Evolutionary conservation across 2,888 invertebrate genomes (phyloP).

Genomic region (Drosophila fungiperda): DNA sequence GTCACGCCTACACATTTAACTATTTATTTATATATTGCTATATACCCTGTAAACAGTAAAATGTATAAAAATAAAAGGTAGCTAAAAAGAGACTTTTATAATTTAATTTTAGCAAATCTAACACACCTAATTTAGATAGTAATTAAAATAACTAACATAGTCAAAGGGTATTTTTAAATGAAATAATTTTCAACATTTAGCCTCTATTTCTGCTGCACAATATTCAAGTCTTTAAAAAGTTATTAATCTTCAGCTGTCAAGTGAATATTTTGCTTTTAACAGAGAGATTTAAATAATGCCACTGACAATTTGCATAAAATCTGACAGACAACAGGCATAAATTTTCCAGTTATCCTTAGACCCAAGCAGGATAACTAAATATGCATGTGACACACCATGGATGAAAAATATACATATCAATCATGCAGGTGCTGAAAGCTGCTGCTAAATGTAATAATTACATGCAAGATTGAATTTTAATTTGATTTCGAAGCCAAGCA

Average conservation of each 20-base stretch:
- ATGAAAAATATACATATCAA: constrained; percentile 20
- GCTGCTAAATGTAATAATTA: constrained; percentile 83
- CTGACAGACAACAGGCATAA: constrained; percentile 31
- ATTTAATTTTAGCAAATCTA: neutral
- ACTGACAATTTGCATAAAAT: constrained; percentile 70
- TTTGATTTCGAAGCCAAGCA: constrained; percentile 75
- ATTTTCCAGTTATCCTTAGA: constrained; percentile 19
- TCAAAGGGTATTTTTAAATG: constrained; percentile 9
- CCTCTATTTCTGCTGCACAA: neutral
- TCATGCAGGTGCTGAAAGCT: constrained; percentile 35
- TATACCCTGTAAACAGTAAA: constrained; percentile 24
- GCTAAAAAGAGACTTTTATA: too few relatives aligned
- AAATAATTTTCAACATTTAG: neutral
- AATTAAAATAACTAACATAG: neutral
- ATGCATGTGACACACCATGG: constrained; percentile 19
- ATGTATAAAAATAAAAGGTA: neutral
- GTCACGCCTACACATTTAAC: constrained; percentile 74
- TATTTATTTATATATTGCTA: constrained; percentile 65
- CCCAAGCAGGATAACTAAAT: constrained; percentile 14
- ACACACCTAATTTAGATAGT: too few relatives aligned
- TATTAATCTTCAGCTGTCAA: constrained; percentile 74
- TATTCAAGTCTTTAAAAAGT: constrained; percentile 54
- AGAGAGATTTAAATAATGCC: constrained; percentile 62
- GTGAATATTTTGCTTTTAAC: constrained; percentile 76
- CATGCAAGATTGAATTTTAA: constrained; percentile 85